Evolutionary conservation across 1,140 invertebrate genomes (phyloP).

Genomic region (Ganaspis sp.): DNA sequence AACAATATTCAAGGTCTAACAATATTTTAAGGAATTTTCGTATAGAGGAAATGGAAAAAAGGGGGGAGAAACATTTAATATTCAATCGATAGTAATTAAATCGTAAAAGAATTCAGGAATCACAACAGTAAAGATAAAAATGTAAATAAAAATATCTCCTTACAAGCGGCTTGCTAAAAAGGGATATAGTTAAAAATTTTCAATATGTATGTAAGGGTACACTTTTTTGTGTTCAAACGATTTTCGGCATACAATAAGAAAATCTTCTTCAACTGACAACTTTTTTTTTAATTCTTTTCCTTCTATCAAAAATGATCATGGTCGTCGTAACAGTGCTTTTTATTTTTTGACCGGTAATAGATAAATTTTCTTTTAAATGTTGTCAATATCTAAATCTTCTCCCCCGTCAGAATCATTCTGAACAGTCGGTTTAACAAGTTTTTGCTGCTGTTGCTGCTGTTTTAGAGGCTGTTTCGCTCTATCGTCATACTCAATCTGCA

Average conservation of each 20-base stretch:
- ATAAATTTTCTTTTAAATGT: conserved; percentile 82
- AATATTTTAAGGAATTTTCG: conserved; percentile 41
- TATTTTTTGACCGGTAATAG: conserved; percentile 25
- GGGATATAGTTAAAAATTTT: conserved; percentile 64
- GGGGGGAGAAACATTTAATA: conserved; percentile 31
- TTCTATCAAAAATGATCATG: conserved; percentile 26
- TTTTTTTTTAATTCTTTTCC: conserved; percentile 49
- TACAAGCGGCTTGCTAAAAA: conserved; percentile 54
- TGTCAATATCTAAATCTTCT: conserved; percentile 93
- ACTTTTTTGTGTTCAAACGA: conserved; percentile 38
- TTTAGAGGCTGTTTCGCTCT: conserved; percentile 86
- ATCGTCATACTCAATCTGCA: conserved; percentile 91
- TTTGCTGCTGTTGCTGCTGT: conserved; percentile 69
- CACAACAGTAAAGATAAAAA: conserved; percentile 48
- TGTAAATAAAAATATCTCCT: conserved; percentile 52
- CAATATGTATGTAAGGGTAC: conserved; percentile 34
- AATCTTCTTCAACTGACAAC: conserved; percentile 56
- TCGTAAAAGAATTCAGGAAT: conserved; percentile 59
- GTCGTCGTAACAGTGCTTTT: not conserved
- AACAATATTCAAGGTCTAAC: conserved; percentile 31
- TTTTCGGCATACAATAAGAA: conserved; percentile 58
- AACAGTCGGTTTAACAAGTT: conserved; percentile 72
- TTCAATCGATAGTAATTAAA: conserved; percentile 51
- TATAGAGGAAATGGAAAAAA: conserved; percentile 36
- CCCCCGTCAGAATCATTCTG: conserved; percentile 83